These are phyloP conservation scores for Ginglymostoma cirratum DNA, from an alignment of 2,113 vertebrate species.

Conservation along the genomic window DNA sequence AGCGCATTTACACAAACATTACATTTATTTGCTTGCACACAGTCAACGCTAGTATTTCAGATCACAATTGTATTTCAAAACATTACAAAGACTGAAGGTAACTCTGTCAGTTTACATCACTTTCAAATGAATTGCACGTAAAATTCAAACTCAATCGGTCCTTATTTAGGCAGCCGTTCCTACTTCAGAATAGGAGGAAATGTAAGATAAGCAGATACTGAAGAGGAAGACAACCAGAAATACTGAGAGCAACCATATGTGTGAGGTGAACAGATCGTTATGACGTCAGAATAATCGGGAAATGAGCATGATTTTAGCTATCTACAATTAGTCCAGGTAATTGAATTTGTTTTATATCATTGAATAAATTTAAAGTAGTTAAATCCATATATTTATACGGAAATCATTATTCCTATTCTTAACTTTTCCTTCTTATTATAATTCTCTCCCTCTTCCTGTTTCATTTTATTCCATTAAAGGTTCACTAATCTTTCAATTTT, in stretches of 20 bases:
- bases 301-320: neutral
- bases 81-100: neutral
- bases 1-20: neutral
- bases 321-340: neutral
- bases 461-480: neutral
- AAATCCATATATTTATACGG: neutral
- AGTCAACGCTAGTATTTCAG: neutral
- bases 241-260: neutral
- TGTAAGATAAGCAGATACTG: neutral
- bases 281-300: neutral
- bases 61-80: neutral
- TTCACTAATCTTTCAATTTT: neutral
- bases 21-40: neutral
- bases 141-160: neutral
- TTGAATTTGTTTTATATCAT: neutral
- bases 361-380: neutral
- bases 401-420: neutral
- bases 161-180: neutral
- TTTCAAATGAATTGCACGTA: neutral
- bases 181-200: neutral
- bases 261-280: neutral
- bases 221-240: neutral
- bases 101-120: neutral
- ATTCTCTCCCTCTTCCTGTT: neutral
- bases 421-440: neutral